phyloP scores from a whole-genome alignment of 2,888 invertebrate species.

The Habrosyne pyritoides region DNA sequence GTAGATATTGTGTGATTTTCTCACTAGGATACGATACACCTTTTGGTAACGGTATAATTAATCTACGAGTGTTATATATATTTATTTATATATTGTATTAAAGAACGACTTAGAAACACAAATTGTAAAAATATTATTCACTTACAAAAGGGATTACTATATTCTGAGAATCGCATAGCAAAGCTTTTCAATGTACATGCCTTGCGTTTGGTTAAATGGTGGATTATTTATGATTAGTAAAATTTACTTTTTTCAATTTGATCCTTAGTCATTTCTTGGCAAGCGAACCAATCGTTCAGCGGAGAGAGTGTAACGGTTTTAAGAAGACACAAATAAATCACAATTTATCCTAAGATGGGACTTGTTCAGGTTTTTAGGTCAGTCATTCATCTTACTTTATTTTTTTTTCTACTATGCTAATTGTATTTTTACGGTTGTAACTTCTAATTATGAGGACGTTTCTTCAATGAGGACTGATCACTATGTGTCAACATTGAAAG shows the following conservation, averaged over 20 bases:
- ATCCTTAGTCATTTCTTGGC: not conserved
- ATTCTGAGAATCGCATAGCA: no score
- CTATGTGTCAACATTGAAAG: not conserved
- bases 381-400: not conserved
- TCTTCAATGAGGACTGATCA: not conserved
- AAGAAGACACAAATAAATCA: not conserved
- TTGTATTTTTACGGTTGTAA: not conserved
- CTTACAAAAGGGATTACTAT: not conserved
- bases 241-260: not conserved
- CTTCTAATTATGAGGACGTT: not conserved
- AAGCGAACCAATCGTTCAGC: not conserved
- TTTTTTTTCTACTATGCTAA: not conserved
- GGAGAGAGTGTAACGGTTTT: not conserved
- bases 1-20: constrained; percentile 18
- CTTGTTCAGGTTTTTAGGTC: constrained; percentile 12
- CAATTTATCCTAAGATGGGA: constrained; percentile 2
- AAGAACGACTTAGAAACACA: no score
- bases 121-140: not conserved
- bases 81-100: no score
- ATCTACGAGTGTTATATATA: no score
- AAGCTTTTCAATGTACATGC: no score
- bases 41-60: no score
- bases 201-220: no score
- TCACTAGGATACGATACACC: not conserved
- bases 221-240: not conserved